A percentile compares a stretch with the other conserved stretches of the same genome.
Evolutionary conservation across 2,888 invertebrate species (phyloP).

Genomic region (Drosophila nr. perissopoda): DNA sequence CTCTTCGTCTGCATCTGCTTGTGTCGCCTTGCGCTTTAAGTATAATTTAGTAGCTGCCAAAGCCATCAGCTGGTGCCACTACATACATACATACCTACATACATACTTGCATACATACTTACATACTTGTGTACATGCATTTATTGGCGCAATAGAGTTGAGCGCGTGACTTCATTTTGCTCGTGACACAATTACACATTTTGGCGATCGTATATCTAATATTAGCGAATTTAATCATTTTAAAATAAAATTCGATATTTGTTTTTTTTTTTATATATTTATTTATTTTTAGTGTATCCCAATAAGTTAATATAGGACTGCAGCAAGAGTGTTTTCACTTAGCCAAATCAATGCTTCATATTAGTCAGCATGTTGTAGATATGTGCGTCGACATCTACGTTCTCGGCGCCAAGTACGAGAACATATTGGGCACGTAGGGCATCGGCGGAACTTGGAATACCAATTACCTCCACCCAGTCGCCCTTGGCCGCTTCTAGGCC

Average conservation of each 20-base stretch:
- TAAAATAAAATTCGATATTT: background rate
- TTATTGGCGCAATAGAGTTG: background rate
- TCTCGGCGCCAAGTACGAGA: constrained; percentile 79
- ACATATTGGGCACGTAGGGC: constrained; percentile 81
- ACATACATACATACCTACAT: too few relatives aligned
- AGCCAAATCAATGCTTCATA: constrained; percentile 51
- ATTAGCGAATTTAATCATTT: too few relatives aligned
- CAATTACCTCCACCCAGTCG: constrained; percentile 84
- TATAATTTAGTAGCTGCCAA: constrained; percentile 79
- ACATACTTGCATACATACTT: background rate
- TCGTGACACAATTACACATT: background rate
- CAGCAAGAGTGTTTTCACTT: background rate
- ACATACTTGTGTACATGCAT: background rate
- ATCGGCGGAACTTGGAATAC: constrained; percentile 66
- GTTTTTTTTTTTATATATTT: background rate
- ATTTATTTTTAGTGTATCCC: too few relatives aligned
- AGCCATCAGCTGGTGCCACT: constrained; percentile 76
- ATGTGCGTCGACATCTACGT: constrained; percentile 81
- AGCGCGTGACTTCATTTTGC: background rate
- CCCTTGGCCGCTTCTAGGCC: constrained; percentile 60
- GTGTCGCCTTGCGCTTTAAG: constrained; percentile 47
- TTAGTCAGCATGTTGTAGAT: constrained; percentile 83
- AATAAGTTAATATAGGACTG: too few relatives aligned
- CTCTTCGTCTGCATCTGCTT: background rate
- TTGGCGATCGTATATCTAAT: background rate